Conservation (phyloP, 2,113 vertebrate species). For the Motacilla alba region DNA sequence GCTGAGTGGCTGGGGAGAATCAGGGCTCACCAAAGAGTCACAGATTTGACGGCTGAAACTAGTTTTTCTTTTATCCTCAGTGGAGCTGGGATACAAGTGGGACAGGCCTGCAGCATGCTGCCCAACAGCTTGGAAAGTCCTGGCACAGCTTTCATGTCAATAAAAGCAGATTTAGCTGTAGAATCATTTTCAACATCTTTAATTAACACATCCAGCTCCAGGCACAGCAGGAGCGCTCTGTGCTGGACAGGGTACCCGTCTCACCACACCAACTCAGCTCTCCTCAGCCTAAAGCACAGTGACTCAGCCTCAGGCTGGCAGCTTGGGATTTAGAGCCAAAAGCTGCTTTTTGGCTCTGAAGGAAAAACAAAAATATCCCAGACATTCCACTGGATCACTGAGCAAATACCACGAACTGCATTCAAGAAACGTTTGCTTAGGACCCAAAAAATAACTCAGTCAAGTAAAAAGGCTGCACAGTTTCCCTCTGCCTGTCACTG, state of each 20-base stretch:
- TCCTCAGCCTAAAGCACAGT: background rate
- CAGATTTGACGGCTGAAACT: background rate
- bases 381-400: conserved; percentile 48
- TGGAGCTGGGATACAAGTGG: accelerated
- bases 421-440: background rate
- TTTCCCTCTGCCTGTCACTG: background rate
- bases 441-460: background rate
- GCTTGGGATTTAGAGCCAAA: background rate
- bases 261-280: background rate
- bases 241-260: background rate
- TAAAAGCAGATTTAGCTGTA: background rate
- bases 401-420: conserved; percentile 8
- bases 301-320: background rate
- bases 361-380: conserved; percentile 51
- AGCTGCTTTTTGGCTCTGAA: background rate
- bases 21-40: background rate
- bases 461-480: conserved; percentile 2
- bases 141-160: background rate
- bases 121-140: background rate
- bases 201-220: background rate
- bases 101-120: background rate
- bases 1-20: background rate
- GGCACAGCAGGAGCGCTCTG: accelerated
- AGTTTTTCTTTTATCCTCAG: background rate
- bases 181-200: background rate